Evolutionary conservation across 2,888 invertebrate genomes (phyloP).

Genomic region (Lepidonotus clava): DNA sequence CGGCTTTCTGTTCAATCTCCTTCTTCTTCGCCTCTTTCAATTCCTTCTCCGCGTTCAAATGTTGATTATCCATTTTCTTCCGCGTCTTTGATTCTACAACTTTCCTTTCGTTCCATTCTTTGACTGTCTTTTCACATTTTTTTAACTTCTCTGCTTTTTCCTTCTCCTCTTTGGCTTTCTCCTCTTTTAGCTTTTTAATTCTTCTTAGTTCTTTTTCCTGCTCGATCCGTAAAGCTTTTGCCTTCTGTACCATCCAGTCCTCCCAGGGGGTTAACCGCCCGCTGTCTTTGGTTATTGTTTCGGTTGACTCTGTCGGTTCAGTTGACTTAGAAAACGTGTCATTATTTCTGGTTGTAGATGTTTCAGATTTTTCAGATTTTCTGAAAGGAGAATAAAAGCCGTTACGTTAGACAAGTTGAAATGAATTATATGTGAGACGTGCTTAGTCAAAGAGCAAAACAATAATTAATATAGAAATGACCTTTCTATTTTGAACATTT

Average conservation of each 20-base stretch:
- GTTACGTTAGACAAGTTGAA: too few species aligned
- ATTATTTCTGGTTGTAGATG: too few species aligned
- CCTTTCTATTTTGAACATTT: too few species aligned
- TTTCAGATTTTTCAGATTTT: too few species aligned
- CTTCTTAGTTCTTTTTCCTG: conserved; percentile 62
- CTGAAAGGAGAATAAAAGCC: too few species aligned
- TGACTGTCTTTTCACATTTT: conserved; percentile 67
- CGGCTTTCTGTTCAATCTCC: conserved; percentile 63
- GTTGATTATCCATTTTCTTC: conserved; percentile 63
- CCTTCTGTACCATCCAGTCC: conserved; percentile 75
- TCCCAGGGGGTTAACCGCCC: conserved; percentile 72
- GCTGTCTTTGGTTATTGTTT: too few species aligned
- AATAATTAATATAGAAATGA: too few species aligned
- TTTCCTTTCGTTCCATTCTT: conserved; percentile 73
- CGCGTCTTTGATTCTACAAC: conserved; percentile 62
- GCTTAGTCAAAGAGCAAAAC: too few species aligned
- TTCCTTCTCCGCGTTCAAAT: conserved; percentile 58
- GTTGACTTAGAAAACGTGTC: too few species aligned
- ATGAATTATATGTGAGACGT: too few species aligned
- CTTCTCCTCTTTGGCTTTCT: conserved; percentile 45
- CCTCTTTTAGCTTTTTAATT: conserved; percentile 61
- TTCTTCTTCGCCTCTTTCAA: conserved; percentile 63
- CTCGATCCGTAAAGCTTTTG: conserved; percentile 69
- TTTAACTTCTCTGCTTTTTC: conserved; percentile 57
- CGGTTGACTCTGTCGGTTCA: too few species aligned